These are phyloP conservation scores for Akabosia matsudoensis DNA, from an alignment of 1,140 invertebrate genomes.

Conservation along the genomic window DNA sequence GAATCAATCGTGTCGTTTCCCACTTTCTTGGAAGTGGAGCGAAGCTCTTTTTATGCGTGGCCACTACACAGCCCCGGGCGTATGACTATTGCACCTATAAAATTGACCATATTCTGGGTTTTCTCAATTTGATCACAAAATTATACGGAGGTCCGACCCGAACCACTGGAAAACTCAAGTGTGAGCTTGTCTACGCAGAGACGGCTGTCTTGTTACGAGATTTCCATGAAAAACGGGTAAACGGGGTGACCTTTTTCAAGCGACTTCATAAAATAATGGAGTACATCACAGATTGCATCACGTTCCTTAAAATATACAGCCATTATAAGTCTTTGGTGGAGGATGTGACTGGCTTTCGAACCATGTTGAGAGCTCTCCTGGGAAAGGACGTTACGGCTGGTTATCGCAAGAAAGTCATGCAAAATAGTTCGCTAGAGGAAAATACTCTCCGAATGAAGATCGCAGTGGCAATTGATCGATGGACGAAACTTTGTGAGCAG, in stretches of 20 bases:
- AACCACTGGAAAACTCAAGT: background rate
- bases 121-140: background rate
- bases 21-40: background rate
- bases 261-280: background rate
- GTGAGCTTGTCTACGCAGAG: background rate
- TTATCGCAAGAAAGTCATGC: background rate
- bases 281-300: background rate
- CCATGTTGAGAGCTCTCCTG: background rate
- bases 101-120: background rate
- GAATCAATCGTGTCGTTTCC: background rate
- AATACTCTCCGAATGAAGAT: background rate
- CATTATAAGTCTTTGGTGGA: background rate
- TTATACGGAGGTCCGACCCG: background rate
- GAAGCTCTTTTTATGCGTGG: background rate
- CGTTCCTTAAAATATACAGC: background rate
- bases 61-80: background rate
- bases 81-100: slow-evolving; percentile 14
- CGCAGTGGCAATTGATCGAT: background rate
- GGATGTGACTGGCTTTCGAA: background rate
- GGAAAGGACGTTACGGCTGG: background rate
- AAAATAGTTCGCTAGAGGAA: background rate
- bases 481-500: background rate
- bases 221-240: background rate
- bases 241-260: background rate
- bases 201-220: background rate